Evolutionary conservation across 2,797 vertebrate genomes (phyloP), one percentile per base, ranked within the genome.

Genomic region (Sebastes goodei): DNA sequence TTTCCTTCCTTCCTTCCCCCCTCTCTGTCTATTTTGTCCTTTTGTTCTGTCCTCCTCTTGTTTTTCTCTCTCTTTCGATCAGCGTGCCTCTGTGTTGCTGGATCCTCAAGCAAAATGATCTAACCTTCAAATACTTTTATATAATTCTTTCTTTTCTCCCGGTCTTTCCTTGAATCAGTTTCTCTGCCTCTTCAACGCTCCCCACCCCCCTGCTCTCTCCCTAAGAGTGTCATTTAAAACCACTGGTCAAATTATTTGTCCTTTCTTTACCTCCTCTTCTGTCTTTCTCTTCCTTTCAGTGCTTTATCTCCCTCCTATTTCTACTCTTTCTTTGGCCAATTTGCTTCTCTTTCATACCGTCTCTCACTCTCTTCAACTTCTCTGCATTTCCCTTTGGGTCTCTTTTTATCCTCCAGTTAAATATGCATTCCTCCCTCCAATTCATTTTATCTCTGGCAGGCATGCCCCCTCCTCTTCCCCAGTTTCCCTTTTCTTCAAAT

Each of bases 351-450:
- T 52, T 81, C 27, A 25, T 65, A 52, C 70, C 29, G 33, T 80
- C 80, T 78, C 64, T 80, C 71, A 29, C 30, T 78, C 77, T 86
- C 78, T 90, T 76, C 35, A 82, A 77, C 87, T 76, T 85, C 81
- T 78, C 56, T 30, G 20, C 33, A 68, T 83, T 80, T 89, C 76
- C 84, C 83, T 42, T 6, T n/a, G 83, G 86, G 60, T 77, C 6
- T 70, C 35, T 84, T 66, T 88, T 88, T 83, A 79, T 86, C 86
- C 72, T 61, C 46, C 32, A 80, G 82, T 81, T 76, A 78, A 85
- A 87, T 76, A 81, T 87, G 62, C 55, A 56, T 73, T 76, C 8
- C 21, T 78, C 67, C 29, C 61, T 76, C 38, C 57, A 30, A 38
- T 81, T 80, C 56, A 66, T 74, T 83, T 72, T 65, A 77, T 83